Evolutionary conservation across 2,888 invertebrate genomes (phyloP), one percentile per base, ranked within the genome.

Genomic region (Pandemis heparana): DNA sequence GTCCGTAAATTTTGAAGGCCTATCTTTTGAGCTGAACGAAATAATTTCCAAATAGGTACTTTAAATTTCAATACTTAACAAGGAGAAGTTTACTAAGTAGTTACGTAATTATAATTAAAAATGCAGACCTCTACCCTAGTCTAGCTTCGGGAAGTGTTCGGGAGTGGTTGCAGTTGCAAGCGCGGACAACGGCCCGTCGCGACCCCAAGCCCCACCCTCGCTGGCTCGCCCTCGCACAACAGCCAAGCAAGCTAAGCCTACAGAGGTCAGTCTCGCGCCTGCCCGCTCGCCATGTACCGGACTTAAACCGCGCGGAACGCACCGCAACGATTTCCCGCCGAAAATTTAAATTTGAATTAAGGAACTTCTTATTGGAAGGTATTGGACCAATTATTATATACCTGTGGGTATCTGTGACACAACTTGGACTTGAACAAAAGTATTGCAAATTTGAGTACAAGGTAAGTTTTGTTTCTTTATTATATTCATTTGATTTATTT

Each of bases 111-210:
- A n/a, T n/a, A n/a, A n/a, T n/a, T 41, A 48, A 51, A 51, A 53
- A 53, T 48, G n/a, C n/a, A 5, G 8, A 14, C 53, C 8, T 53
- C 9, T 51, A n/a, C 9, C 14, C 9, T 18, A 53, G 9, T 18
- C 9, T 53, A 18, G 18, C 53, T 53, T 8, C 1, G 5, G 18
- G 5, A 12, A 39, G 60, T n/a, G n/a, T 12, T 9, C 38, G 62
- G 18, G 53, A 53, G 66, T 53, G 60, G 62, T 66, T 73, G 71
- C 68, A 70, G 63, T 61, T 70, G 73, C 75, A 74, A 60, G 73
- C 68, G 77, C 75, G 78, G 78, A 76, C 79, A 78, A 71, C 67
- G 77, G 77, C 68, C 77, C 79, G 79, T 78, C 72, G 74, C 77
- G 77, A 75, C 76, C 74, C 65, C 76, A 76, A 78, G 73, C 76